Evolutionary conservation across 2,888 invertebrate species (phyloP).

Genomic region (Lepidocyrtoides sp.): DNA sequence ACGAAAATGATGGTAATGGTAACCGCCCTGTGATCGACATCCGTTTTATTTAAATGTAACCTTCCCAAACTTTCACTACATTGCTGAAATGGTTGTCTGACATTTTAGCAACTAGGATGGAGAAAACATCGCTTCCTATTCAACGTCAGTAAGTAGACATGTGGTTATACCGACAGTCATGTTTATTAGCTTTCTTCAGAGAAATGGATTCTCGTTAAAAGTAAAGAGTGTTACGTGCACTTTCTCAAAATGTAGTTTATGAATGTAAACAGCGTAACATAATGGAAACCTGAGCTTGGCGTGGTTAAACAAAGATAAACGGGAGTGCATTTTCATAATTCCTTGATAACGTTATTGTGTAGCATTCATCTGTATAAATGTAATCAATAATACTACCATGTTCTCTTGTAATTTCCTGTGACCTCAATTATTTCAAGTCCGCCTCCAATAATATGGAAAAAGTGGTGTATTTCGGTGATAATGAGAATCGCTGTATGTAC

Average conservation of each 20-base stretch:
- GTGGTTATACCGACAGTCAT: constrained; percentile 33
- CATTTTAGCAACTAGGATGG: constrained; percentile 20
- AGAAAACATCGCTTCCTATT: constrained; percentile 34
- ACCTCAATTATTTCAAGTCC: too few species aligned
- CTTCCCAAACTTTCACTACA: background rate
- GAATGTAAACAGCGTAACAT: background rate
- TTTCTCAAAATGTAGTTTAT: background rate
- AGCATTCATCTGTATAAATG: too few species aligned
- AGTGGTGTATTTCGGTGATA: too few species aligned
- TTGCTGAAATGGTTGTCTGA: constrained; percentile 30
- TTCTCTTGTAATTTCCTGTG: too few species aligned
- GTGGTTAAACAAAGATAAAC: background rate
- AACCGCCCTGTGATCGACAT: constrained; percentile 64
- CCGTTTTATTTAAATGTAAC: constrained; percentile 33
- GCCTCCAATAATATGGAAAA: too few species aligned
- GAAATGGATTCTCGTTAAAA: background rate
- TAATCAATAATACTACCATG: too few species aligned
- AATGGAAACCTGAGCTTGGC: background rate
- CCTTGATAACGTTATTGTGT: too few species aligned
- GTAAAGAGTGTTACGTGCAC: background rate
- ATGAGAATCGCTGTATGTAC: too few species aligned
- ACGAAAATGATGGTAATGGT: constrained; percentile 44
- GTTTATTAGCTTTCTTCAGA: constrained; percentile 42
- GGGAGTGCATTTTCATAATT: background rate
- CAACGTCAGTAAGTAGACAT: constrained; percentile 13